Conservation (phyloP, 2,113 vertebrate species). For the Podilymbus podiceps region DNA sequence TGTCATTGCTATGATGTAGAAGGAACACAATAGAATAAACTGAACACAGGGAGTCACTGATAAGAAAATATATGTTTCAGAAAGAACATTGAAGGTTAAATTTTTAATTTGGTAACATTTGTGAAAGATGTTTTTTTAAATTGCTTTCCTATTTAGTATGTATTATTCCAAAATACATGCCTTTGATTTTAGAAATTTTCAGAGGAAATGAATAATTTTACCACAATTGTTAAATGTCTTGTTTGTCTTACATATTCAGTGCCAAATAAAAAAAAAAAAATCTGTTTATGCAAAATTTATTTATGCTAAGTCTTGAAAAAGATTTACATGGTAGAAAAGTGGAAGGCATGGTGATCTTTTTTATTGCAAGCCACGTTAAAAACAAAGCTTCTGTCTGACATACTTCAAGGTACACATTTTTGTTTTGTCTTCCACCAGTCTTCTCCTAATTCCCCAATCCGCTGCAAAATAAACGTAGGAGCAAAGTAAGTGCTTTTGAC, state of each 20-base stretch:
- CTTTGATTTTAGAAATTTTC: slow-evolving; percentile 30
- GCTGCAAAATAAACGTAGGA: background rate
- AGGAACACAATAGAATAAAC: background rate
- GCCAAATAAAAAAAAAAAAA: slow-evolving; percentile 23
- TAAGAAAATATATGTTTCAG: background rate
- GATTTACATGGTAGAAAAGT: background rate
- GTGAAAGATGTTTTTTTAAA: background rate
- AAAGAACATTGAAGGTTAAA: background rate
- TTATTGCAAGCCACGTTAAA: background rate
- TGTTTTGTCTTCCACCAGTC: background rate
- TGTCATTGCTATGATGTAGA: background rate
- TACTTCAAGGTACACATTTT: background rate
- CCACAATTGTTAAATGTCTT: background rate
- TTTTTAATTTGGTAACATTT: slow-evolving; percentile 21
- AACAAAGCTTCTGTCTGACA: background rate
- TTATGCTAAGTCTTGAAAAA: slow-evolving; percentile 1
- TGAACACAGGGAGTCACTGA: background rate
- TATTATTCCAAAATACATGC: slow-evolving; percentile 21
- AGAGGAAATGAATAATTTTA: slow-evolving; percentile 33
- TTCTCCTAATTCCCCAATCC: background rate
- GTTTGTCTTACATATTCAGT: slow-evolving; percentile 5
- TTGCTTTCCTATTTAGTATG: slow-evolving; percentile 16
- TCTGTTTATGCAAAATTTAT: background rate
- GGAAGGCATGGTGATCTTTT: background rate
- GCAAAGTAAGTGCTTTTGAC: background rate